Evolutionary conservation across 2,113 vertebrate species (phyloP).

Genomic region (Silurus asotus): DNA sequence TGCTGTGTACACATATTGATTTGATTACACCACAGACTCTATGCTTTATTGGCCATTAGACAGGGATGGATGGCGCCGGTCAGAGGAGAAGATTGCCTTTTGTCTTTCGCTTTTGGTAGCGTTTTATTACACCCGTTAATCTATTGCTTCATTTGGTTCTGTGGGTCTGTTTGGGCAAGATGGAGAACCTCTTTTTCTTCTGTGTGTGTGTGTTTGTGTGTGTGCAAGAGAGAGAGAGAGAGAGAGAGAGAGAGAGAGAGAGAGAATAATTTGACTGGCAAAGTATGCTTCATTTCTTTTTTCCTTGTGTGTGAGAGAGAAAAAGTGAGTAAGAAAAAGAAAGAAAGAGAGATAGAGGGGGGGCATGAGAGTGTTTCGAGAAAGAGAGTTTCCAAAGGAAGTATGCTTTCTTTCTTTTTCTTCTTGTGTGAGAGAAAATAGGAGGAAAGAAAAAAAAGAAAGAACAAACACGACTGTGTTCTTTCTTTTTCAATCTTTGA

Average conservation of each 20-base stretch:
- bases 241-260: neutral
- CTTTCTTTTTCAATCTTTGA: no score
- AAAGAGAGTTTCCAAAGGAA: neutral
- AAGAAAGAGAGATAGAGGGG: neutral
- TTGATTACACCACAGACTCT: conserved; percentile 44
- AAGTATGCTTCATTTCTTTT: neutral
- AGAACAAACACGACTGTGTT: no score
- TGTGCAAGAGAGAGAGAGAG: neutral
- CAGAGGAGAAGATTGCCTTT: conserved; percentile 25
- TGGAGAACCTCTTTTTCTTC: neutral
- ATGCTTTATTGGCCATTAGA: conserved; percentile 41
- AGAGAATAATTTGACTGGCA: neutral
- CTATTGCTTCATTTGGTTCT: conserved; percentile 38
- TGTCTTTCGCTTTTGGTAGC: conserved; percentile 31
- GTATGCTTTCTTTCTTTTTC: neutral
- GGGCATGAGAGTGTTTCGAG: neutral
- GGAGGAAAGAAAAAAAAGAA: no score
- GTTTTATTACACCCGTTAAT: conserved; percentile 18
- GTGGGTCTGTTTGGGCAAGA: conserved; percentile 2
- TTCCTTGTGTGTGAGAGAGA: neutral
- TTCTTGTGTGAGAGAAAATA: neutral
- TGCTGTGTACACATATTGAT: conserved; percentile 38
- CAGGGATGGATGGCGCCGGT: conserved; percentile 33
- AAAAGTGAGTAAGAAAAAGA: neutral
- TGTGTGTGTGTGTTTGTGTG: neutral